These are phyloP conservation scores for Apolygus lucorum DNA, from an alignment of 1,140 invertebrate species.

Conservation along the genomic window DNA sequence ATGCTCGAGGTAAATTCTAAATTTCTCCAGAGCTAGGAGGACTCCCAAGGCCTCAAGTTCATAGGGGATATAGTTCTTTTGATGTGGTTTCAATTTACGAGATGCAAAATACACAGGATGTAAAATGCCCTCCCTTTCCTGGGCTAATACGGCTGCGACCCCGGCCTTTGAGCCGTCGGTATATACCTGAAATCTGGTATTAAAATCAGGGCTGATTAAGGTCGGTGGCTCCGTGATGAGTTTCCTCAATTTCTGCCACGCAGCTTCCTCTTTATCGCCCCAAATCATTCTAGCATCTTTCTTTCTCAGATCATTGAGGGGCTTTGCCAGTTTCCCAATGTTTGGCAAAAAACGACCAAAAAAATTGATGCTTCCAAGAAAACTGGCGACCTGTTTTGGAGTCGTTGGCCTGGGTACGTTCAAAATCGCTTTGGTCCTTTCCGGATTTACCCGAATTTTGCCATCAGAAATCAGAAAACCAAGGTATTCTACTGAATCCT, in stretches of 20 bases:
- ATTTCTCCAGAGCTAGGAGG: constrained; percentile 4
- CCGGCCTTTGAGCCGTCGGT: constrained; percentile 5
- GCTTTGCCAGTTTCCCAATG: not conserved
- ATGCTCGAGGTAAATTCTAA: not conserved
- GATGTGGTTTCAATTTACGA: not conserved
- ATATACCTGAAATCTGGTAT: not conserved
- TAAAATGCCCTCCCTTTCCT: not conserved
- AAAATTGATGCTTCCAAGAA: constrained; percentile 7
- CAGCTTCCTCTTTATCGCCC: not conserved
- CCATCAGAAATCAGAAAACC: not conserved
- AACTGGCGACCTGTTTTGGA: constrained; percentile 4
- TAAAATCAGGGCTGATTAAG: constrained; percentile 3
- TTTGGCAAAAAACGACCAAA: constrained; percentile 6
- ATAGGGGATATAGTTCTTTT: not conserved
- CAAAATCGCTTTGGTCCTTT: not conserved
- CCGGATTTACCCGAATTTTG: not conserved
- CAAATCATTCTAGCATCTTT: not conserved
- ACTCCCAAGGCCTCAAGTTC: constrained; percentile 4
- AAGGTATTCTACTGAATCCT: not conserved
- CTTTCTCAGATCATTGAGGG: constrained; percentile 2
- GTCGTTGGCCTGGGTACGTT: constrained; percentile 4
- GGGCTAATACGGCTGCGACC: not conserved
- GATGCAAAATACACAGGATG: not conserved
- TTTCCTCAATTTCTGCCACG: constrained; percentile 6
- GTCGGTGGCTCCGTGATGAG: constrained; percentile 7